A percentile compares a stretch with the other conserved stretches of the same genome.
These are phyloP conservation scores for Philotrypesis tridentata DNA, from an alignment of 1,140 invertebrate species.

Conservation along the genomic window DNA sequence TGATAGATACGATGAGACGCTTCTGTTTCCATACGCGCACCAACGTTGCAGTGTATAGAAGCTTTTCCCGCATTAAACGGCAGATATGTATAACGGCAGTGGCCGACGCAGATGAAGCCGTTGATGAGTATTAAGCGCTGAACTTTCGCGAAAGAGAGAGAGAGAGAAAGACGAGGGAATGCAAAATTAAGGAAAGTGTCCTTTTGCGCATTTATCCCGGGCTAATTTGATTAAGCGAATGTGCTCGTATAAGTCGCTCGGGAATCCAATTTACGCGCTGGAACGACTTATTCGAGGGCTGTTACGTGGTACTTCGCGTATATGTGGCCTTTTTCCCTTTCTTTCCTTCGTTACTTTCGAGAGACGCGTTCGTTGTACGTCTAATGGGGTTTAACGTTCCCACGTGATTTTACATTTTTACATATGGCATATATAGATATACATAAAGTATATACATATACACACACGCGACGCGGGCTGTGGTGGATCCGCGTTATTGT, in stretches of 20 bases:
- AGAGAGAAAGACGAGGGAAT: background rate
- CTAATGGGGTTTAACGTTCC: constrained; percentile 6
- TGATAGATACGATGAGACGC: background rate
- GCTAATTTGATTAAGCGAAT: constrained; percentile 36
- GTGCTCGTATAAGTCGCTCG: background rate
- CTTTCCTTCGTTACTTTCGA: no score
- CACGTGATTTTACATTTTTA: background rate
- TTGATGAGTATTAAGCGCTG: constrained; percentile 43
- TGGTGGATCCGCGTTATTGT: background rate
- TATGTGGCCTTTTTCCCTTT: no score
- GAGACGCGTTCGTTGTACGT: background rate
- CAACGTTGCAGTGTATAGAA: background rate
- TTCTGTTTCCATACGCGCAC: background rate
- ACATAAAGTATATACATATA: no score
- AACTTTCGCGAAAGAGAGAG: constrained; percentile 1
- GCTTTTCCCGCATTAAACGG: background rate
- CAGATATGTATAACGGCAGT: no score
- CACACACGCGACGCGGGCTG: no score
- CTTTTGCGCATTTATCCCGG: constrained; percentile 7
- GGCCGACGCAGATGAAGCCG: no score
- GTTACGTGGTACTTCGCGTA: background rate
- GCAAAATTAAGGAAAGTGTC: constrained; percentile 23
- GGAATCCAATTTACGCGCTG: constrained; percentile 6
- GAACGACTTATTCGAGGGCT: constrained; percentile 24
- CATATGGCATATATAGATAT: no score